Evolutionary conservation across 2,888 invertebrate species (phyloP).

Genomic region (Drosophila atripex): DNA sequence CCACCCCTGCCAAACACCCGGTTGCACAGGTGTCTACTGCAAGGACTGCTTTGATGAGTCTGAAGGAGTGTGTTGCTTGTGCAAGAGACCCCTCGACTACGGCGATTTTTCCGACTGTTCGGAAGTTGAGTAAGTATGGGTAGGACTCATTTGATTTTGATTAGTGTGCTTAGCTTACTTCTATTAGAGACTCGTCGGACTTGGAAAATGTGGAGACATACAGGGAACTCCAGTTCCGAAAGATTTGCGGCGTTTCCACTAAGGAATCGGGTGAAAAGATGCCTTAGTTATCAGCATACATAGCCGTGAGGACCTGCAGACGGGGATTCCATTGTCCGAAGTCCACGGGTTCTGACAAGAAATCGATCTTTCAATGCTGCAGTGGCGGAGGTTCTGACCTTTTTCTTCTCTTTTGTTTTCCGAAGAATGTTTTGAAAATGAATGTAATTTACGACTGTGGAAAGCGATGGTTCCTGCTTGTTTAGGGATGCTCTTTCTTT

Average conservation of each 20-base stretch:
- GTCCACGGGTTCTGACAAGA: no score
- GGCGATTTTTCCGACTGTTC: slow-evolving; percentile 91
- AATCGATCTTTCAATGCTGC: no score
- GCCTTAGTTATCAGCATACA: neutral
- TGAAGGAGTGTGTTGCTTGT: slow-evolving; percentile 90
- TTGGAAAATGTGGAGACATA: neutral
- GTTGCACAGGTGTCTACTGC: slow-evolving; percentile 90
- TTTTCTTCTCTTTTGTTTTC: slow-evolving; percentile 5
- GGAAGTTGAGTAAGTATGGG: slow-evolving; percentile 88
- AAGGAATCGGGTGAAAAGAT: neutral
- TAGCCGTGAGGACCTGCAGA: neutral
- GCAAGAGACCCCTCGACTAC: slow-evolving; percentile 90
- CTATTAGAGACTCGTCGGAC: neutral
- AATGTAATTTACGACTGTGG: slow-evolving; percentile 58
- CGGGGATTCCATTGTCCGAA: no score
- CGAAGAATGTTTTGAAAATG: slow-evolving; percentile 61
- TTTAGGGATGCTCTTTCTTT: slow-evolving; percentile 57
- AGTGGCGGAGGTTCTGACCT: no score
- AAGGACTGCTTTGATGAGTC: slow-evolving; percentile 89
- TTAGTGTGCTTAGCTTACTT: neutral
- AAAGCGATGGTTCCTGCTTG: slow-evolving; percentile 57
- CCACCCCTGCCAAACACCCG: slow-evolving; percentile 86
- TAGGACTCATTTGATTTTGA: neutral
- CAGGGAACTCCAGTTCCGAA: neutral
- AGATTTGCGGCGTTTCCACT: neutral